phyloP scores from a whole-genome alignment of 92 coral and sea anemone species.

The Montipora capitata region DNA sequence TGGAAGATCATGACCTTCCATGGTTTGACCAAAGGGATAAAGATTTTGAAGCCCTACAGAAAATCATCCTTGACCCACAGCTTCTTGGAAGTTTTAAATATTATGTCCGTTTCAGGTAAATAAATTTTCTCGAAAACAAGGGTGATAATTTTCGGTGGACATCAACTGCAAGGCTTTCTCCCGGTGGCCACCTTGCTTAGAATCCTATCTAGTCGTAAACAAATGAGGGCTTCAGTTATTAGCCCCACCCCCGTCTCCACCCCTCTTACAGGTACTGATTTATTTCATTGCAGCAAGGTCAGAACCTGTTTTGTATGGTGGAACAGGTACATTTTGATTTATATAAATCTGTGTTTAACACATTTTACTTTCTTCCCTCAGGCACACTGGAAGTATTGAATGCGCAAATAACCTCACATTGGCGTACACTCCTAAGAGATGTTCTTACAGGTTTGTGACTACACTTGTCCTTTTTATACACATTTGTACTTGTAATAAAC shows the following conservation, averaged over 20 bases:
- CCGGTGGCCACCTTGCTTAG: background rate
- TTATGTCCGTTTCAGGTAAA: slow-evolving; percentile 25
- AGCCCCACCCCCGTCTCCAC: too few species aligned
- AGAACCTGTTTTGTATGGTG: too few species aligned
- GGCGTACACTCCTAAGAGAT: slow-evolving; percentile 54
- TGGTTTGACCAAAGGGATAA: slow-evolving; percentile 22
- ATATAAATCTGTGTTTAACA: background rate
- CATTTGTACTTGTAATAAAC: background rate
- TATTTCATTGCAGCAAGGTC: too few species aligned
- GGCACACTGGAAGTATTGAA: slow-evolving; percentile 63
- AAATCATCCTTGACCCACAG: background rate
- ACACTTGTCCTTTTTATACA: background rate
- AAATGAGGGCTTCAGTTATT: background rate
- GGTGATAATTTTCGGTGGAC: background rate
- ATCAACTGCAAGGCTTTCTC: background rate
- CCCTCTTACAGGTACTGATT: too few species aligned
- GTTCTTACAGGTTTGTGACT: slow-evolving; percentile 44
- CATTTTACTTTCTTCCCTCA: background rate
- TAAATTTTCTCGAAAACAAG: background rate
- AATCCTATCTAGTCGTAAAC: background rate
- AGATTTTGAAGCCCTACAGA: slow-evolving; percentile 31
- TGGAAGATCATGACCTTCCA: slow-evolving; percentile 16
- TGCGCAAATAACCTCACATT: slow-evolving; percentile 53
- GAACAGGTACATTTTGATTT: background rate
- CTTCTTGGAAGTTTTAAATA: slow-evolving; percentile 29